Evolutionary conservation across 64 coral and sea anemone genomes (phyloP).

Genomic region (Pocillopora verrucosa): DNA sequence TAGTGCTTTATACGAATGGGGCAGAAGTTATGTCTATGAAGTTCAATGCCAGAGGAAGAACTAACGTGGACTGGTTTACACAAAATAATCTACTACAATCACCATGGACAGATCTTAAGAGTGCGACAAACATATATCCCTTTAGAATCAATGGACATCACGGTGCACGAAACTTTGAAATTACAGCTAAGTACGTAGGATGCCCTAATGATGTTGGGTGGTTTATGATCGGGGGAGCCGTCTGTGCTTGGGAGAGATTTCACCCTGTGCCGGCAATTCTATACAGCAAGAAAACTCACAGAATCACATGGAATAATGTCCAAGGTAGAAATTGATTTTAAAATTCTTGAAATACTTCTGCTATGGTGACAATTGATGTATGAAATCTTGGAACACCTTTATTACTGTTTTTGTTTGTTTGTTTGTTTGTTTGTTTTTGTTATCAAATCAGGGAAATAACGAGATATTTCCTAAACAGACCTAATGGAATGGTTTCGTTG

Average conservation of each 20-base stretch:
- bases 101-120: conserved; percentile 20
- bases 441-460: too few species aligned
- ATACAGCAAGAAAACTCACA: neutral
- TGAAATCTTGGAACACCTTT: neutral
- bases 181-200: neutral
- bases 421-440: too few species aligned
- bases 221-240: neutral
- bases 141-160: neutral
- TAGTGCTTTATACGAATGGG: neutral
- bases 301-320: neutral
- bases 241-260: neutral
- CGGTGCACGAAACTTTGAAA: neutral
- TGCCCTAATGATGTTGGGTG: neutral
- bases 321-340: neutral
- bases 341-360: neutral
- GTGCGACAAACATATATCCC: neutral
- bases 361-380: neutral
- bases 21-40: conserved; percentile 18
- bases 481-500: too few species aligned
- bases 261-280: neutral
- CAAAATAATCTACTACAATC: neutral
- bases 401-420: neutral
- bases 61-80: conserved; percentile 26
- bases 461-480: too few species aligned
- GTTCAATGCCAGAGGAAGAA: conserved; percentile 28